These are phyloP conservation scores for Gryllus bimaculatus DNA, from an alignment of 1,140 invertebrate genomes.

Conservation along the genomic window DNA sequence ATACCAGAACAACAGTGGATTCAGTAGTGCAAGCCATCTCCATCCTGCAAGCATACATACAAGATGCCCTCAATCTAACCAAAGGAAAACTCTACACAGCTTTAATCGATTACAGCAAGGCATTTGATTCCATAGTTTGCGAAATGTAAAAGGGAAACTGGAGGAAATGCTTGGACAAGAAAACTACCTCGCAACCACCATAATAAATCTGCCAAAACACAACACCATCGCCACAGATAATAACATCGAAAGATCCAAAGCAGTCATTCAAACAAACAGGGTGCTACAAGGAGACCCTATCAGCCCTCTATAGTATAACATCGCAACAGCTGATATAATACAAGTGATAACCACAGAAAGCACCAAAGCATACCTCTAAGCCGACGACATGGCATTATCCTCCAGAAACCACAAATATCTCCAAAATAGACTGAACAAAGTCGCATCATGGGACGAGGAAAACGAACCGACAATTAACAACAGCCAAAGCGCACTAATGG, in stretches of 20 bases:
- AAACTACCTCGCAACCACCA: neutral
- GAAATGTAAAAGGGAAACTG: neutral
- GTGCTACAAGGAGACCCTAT: neutral
- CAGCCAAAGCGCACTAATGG: neutral
- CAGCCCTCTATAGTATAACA: neutral
- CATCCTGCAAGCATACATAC: neutral
- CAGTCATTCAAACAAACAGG: neutral
- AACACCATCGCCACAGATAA: neutral
- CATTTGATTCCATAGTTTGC: neutral
- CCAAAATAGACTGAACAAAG: neutral
- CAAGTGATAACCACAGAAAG: neutral
- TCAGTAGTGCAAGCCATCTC: neutral
- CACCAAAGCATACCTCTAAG: neutral
- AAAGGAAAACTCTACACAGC: constrained; percentile 2
- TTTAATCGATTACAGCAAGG: neutral
- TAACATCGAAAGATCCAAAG: neutral
- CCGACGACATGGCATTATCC: neutral
- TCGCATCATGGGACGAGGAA: neutral
- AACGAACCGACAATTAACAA: constrained; percentile 1
- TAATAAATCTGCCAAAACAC: neutral
- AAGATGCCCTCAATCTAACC: neutral
- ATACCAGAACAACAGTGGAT: neutral
- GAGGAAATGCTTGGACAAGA: neutral
- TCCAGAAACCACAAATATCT: neutral
- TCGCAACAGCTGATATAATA: neutral